phyloP scores from a whole-genome alignment of 2,113 vertebrate genomes.

The Dasyprocta punctata region DNA sequence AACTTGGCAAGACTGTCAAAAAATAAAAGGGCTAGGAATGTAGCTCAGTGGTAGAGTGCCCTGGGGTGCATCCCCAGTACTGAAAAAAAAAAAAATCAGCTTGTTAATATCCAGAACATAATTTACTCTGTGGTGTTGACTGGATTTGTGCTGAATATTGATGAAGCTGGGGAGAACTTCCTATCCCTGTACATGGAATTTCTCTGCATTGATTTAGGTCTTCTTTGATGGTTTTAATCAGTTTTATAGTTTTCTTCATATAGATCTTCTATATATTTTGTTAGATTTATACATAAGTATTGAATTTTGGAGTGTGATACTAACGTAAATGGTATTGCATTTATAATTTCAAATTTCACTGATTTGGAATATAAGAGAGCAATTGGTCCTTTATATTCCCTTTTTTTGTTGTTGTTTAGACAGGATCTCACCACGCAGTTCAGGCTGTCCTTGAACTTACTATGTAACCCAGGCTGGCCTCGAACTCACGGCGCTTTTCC shows the following conservation, averaged over 20 bases:
- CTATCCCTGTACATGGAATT: neutral
- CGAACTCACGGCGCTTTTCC: rapidly evolving
- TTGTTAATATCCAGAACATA: neutral
- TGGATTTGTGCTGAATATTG: neutral
- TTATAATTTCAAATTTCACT: neutral
- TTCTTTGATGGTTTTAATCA: neutral
- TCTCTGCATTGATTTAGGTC: neutral
- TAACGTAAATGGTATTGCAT: neutral
- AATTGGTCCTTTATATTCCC: neutral
- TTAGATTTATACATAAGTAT: neutral
- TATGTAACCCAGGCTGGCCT: neutral
- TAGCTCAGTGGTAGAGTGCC: neutral
- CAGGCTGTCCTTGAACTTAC: neutral
- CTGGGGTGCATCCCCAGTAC: neutral
- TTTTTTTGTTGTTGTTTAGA: neutral
- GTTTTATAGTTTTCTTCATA: neutral
- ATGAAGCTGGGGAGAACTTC: neutral
- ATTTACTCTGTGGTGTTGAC: neutral
- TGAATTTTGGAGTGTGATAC: neutral
- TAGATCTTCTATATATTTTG: neutral
- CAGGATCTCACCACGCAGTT: neutral
- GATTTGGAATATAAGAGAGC: neutral
- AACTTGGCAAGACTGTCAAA: neutral
- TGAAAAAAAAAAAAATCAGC: neutral
- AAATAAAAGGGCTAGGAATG: neutral